A percentile compares a stretch with the other conserved stretches of the same genome.
Conservation (phyloP, 2,888 invertebrate species). For the Argynnis bischoffii region DNA sequence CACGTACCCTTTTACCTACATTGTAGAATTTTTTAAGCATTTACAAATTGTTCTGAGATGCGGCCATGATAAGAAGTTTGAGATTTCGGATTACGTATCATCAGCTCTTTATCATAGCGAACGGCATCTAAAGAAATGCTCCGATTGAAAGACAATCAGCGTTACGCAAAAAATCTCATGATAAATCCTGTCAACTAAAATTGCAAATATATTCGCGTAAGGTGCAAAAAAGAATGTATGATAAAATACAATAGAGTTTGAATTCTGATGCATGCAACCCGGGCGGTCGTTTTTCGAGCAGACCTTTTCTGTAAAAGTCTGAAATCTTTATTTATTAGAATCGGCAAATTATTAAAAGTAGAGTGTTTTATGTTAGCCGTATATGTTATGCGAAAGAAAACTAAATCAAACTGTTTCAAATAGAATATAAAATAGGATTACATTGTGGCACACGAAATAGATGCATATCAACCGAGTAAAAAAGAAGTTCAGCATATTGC, state of each 20-base stretch:
- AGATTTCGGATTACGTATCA: slow-evolving; percentile 13
- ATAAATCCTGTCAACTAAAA: slow-evolving; percentile 56
- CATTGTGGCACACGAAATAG: slow-evolving; percentile 3
- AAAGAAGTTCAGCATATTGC: background rate
- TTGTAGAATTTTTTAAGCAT: too few relatives aligned
- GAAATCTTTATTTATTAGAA: slow-evolving; percentile 82
- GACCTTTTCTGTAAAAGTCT: slow-evolving; percentile 59
- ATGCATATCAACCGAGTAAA: slow-evolving; percentile 9
- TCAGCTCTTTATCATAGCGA: slow-evolving; percentile 40
- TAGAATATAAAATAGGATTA: slow-evolving; percentile 11
- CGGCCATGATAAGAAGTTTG: too few relatives aligned
- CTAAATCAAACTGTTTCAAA: slow-evolving; percentile 20
- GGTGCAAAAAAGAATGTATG: slow-evolving; percentile 80
- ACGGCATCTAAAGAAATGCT: slow-evolving; percentile 39
- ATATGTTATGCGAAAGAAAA: slow-evolving; percentile 44
- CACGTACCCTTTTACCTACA: too few relatives aligned
- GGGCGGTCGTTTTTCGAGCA: slow-evolving; percentile 78
- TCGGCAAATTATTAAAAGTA: slow-evolving; percentile 73
- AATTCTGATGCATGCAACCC: slow-evolving; percentile 72
- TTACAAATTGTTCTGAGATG: too few relatives aligned
- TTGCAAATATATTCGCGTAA: slow-evolving; percentile 70
- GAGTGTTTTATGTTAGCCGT: slow-evolving; percentile 65
- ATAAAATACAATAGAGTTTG: slow-evolving; percentile 75
- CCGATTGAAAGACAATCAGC: slow-evolving; percentile 44
- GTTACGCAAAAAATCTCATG: slow-evolving; percentile 47